Evolutionary conservation across 2,797 vertebrate genomes (phyloP).

Genomic region (Cottoperca gobio): DNA sequence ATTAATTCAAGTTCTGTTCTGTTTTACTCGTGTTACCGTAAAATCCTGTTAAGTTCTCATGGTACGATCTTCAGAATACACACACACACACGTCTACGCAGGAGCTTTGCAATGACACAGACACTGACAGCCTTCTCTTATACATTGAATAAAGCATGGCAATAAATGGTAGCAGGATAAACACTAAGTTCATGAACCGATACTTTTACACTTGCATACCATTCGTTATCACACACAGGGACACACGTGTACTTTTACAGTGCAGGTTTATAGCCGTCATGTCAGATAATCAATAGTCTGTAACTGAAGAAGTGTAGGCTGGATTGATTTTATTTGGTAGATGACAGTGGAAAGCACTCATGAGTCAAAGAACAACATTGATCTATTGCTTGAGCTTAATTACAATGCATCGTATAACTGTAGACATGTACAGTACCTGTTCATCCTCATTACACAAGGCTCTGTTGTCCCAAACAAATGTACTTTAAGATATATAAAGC

Average conservation of each 20-base stretch:
- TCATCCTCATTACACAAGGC: background rate
- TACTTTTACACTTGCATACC: conserved; percentile 9
- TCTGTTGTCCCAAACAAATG: background rate
- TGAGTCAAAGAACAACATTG: conserved; percentile 51
- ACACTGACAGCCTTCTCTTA: too few relatives aligned
- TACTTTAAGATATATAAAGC: background rate
- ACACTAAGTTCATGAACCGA: background rate
- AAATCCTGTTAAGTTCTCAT: background rate
- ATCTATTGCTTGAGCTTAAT: conserved; percentile 24
- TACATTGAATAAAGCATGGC: background rate
- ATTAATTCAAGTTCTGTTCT: background rate
- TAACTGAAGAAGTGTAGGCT: conserved; percentile 47
- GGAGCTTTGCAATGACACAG: background rate
- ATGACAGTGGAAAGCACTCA: conserved; percentile 43
- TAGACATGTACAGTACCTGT: background rate
- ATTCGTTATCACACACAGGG: conserved; percentile 12
- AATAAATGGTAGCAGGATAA: background rate
- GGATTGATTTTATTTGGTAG: conserved; percentile 40
- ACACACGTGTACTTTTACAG: conserved; percentile 1
- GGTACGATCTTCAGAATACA: background rate
- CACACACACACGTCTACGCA: background rate
- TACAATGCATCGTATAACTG: conserved; percentile 11
- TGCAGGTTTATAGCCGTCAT: conserved; percentile 20
- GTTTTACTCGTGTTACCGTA: background rate
- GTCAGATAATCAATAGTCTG: conserved; percentile 56